phyloP scores from a whole-genome alignment of 1,140 invertebrate species.

The Rhagoletis zephyria region DNA sequence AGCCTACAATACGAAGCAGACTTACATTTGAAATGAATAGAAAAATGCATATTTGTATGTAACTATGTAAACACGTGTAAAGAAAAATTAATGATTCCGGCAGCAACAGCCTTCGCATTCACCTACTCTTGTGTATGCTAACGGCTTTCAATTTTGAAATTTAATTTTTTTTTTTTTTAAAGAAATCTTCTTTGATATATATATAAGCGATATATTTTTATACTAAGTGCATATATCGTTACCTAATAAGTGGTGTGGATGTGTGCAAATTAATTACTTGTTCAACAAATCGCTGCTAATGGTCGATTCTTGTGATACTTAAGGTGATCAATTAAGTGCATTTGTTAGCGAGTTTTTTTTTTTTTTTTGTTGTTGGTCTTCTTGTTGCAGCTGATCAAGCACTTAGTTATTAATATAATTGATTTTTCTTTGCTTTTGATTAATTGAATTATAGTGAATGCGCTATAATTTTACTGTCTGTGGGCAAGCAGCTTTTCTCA shows the following conservation, averaged over 20 bases:
- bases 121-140: too few relatives aligned
- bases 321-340: slow-evolving; percentile 22
- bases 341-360: not conserved
- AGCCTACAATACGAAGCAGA: not conserved
- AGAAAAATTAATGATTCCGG: too few relatives aligned
- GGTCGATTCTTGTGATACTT: not conserved
- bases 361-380: not conserved
- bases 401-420: slow-evolving; percentile 16
- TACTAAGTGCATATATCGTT: not conserved
- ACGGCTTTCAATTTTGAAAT: not conserved
- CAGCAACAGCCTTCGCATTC: too few relatives aligned
- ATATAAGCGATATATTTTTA: not conserved
- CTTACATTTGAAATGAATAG: not conserved
- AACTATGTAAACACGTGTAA: too few relatives aligned
- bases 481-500: not conserved
- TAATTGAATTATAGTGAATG: not conserved
- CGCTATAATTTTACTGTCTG: not conserved
- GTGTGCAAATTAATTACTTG: not conserved
- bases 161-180: not conserved
- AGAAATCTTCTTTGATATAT: not conserved
- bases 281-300: slow-evolving; percentile 5
- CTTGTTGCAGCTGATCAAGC: not conserved
- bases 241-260: not conserved
- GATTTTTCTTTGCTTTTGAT: slow-evolving; percentile 15
- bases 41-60: too few relatives aligned